Evolutionary conservation across 1,140 invertebrate genomes (phyloP).

Genomic region (Pinna nobilis): DNA sequence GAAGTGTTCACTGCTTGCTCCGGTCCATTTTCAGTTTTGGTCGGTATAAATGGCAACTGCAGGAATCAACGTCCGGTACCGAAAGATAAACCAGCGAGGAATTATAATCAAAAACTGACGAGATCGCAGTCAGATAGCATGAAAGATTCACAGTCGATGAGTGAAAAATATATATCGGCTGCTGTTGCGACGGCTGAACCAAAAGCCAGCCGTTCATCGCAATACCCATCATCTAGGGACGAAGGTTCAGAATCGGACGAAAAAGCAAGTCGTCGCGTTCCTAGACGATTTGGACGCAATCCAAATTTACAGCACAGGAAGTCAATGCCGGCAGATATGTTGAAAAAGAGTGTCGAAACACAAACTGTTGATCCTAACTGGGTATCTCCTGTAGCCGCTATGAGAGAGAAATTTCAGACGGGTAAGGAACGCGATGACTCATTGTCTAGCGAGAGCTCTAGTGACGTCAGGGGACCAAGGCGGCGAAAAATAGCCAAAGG

Average conservation of each 20-base stretch:
- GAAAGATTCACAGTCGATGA: background rate
- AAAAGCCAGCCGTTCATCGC: background rate
- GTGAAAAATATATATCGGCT: background rate
- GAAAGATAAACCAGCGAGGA: background rate
- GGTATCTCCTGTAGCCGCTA: constrained; percentile 24
- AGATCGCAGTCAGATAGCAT: background rate
- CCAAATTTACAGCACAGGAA: constrained; percentile 49
- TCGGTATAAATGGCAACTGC: constrained; percentile 34
- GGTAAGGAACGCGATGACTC: constrained; percentile 38
- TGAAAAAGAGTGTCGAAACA: constrained; percentile 51
- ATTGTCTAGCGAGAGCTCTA: constrained; percentile 53
- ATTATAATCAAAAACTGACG: background rate
- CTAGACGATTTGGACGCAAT: constrained; percentile 38
- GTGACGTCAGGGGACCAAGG: constrained; percentile 38
- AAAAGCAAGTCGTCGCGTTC: background rate
- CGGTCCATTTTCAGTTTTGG: constrained; percentile 38
- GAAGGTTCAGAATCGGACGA: background rate
- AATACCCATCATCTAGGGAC: background rate
- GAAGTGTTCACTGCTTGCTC: constrained; percentile 41
- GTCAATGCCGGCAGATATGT: constrained; percentile 54
- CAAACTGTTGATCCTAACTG: constrained; percentile 36
- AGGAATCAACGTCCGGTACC: background rate
- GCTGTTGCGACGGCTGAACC: background rate
- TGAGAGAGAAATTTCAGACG: constrained; percentile 33
- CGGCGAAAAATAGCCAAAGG: constrained; percentile 43